Evolutionary conservation across 2,113 vertebrate genomes (phyloP).

Genomic region (Crocuta crocuta): DNA sequence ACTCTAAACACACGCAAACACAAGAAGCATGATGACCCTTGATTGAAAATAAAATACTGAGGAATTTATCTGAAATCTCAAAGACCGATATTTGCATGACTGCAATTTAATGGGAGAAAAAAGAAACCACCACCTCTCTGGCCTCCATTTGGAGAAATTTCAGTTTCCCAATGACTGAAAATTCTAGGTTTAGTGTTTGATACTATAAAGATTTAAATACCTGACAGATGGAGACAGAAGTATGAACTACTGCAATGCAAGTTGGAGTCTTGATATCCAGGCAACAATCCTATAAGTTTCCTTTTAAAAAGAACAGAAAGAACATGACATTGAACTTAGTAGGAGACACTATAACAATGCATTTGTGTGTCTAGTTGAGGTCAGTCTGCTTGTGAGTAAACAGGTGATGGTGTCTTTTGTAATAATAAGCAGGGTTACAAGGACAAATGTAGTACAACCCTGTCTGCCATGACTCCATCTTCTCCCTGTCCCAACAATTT

Average conservation of each 20-base stretch:
- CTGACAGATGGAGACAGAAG: slow-evolving; percentile 46
- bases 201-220: slow-evolving; percentile 54
- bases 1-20: background rate
- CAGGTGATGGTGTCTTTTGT: background rate
- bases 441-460: background rate
- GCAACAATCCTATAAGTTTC: slow-evolving; percentile 23
- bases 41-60: slow-evolving; percentile 17
- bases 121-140: background rate
- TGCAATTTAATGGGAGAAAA: background rate
- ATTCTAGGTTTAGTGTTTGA: slow-evolving; percentile 43
- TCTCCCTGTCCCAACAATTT: background rate
- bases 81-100: slow-evolving; percentile 28
- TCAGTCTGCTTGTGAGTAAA: background rate
- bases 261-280: background rate
- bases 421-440: background rate
- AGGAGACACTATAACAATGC: background rate
- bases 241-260: slow-evolving; percentile 12
- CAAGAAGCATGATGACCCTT: background rate
- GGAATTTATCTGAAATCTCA: background rate
- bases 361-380: background rate
- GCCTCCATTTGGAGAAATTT: slow-evolving; percentile 40
- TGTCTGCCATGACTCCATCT: background rate
- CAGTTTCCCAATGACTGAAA: fast-evolving
- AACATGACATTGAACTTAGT: background rate
- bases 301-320: slow-evolving; percentile 63